These are phyloP conservation scores for Grallaria varia DNA, from an alignment of 2,113 vertebrate genomes.

Conservation along the genomic window DNA sequence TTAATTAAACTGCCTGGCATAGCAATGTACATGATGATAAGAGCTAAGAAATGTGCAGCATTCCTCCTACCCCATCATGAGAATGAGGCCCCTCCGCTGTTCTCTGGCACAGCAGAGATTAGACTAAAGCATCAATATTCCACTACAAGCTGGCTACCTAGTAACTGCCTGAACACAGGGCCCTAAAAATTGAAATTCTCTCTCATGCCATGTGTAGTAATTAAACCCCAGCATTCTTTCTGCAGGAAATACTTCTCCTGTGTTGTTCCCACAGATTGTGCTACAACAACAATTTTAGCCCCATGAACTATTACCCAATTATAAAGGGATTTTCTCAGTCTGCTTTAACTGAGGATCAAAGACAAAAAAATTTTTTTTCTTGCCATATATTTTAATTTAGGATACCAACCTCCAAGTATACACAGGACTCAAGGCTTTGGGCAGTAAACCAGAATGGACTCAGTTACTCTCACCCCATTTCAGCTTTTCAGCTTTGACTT, in stretches of 20 bases:
- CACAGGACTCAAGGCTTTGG: neutral
- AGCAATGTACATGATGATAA: slow-evolving; percentile 17
- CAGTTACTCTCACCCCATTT: neutral
- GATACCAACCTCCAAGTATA: neutral
- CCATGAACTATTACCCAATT: slow-evolving; percentile 25
- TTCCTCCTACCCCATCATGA: slow-evolving; percentile 71
- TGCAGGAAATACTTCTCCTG: slow-evolving; percentile 47
- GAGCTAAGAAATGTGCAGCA: slow-evolving; percentile 57
- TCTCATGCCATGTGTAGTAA: slow-evolving; percentile 73
- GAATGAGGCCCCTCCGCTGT: slow-evolving; percentile 73
- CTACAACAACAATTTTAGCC: slow-evolving; percentile 49
- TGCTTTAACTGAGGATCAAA: slow-evolving; percentile 60
- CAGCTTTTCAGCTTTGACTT: neutral
- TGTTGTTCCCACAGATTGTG: slow-evolving; percentile 70
- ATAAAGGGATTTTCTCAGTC: slow-evolving; percentile 67
- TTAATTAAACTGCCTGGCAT: slow-evolving; percentile 73
- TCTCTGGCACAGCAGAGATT: slow-evolving; percentile 71
- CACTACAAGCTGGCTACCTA: slow-evolving; percentile 49
- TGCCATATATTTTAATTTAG: slow-evolving; percentile 3
- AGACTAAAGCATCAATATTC: slow-evolving; percentile 6
- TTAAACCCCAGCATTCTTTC: slow-evolving; percentile 86
- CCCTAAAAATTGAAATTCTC: slow-evolving; percentile 76
- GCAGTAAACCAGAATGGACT: neutral
- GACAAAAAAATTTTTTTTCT: neutral
- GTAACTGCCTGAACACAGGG: slow-evolving; percentile 62